Evolutionary conservation across 2,888 invertebrate species (phyloP), one percentile per base, ranked within the genome.

Genomic region (Tenthredo scrophulariae): DNA sequence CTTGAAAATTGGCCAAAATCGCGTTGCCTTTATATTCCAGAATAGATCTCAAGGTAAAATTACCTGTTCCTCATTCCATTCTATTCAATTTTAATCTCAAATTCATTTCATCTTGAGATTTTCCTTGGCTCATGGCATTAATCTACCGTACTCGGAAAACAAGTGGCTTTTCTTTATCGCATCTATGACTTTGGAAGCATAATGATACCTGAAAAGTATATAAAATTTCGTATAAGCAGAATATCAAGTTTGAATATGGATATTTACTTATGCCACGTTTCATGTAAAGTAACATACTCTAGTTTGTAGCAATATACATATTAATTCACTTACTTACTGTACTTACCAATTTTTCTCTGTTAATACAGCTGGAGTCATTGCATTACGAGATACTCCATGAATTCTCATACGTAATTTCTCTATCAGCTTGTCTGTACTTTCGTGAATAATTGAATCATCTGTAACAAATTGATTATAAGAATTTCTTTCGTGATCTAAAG

Each of bases 101-200:
- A 46, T 46, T 75, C 80, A 58, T 62, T 62, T 22, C 22, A 40
- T 62, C 13, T 80, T 33, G 22, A 37, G 15, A 26, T 18, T 29
- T 9, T 40, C 37, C n/a, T 37, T 58, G 0, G 5, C 22, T 94
- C 92, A 95, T 33, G 97, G 97, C 93, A 98, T 94, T 87, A 97
- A 94, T 92, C 97, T 95, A 89, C 97, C 97, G 92, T 98, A 98
- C 92, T 98, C 98, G 88, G 97, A 95, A 91, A 97, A 97, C 90
- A 97, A 96, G 70, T 96, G 96, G 91, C 97, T 97, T 90, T 97
- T 98, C 90, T 96, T 97, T 80, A 98, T 96, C 67, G 96, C 96
- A 88, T 98, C 98, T 97, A 97, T 97, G 0, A 97, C 96, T 93
- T 97, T 97, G 72, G 95, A 95, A 91, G 97, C 97, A 93, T 97